Conservation (phyloP, 2,797 vertebrate genomes). For the Crocidura indochinensis region DNA sequence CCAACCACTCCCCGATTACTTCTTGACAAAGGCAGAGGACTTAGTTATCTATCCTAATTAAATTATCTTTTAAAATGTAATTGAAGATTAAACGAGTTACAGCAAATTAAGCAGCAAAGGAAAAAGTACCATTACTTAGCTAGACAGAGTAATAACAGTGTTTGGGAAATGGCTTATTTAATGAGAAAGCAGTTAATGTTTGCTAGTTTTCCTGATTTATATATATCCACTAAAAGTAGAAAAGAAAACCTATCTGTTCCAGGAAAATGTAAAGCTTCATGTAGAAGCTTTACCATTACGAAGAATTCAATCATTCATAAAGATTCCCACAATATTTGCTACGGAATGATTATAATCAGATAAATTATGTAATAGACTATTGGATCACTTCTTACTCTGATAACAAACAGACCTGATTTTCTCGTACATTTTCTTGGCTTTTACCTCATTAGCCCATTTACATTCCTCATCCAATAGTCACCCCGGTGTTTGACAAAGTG, state of each 20-base stretch:
- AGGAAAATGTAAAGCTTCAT: conserved; percentile 65
- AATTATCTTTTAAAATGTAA: neutral
- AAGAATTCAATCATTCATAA: conserved; percentile 52
- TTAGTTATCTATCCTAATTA: neutral
- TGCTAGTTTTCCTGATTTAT: conserved; percentile 60
- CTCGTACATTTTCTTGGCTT: neutral
- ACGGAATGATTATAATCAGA: conserved; percentile 55
- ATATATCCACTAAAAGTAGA: conserved; percentile 1
- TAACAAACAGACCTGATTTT: conserved; percentile 34
- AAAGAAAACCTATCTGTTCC: conserved; percentile 71
- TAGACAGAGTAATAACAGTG: neutral
- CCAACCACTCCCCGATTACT: neutral
- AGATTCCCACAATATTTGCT: conserved; percentile 66
- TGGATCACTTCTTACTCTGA: conserved; percentile 47
- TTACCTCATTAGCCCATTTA: neutral
- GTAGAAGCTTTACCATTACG: neutral
- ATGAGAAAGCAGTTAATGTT: conserved; percentile 38
- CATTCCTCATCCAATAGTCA: neutral
- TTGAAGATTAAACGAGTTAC: no score
- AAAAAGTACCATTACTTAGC: neutral
- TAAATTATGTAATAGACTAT: conserved; percentile 63
- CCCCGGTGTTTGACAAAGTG: neutral
- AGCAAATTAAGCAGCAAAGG: conserved; percentile 44
- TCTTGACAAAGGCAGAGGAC: conserved; percentile 24
- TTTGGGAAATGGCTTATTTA: conserved; percentile 19